A percentile compares a stretch with the other conserved stretches of the same genome.
These are phyloP conservation scores for Brachyhypopomus occidentalis DNA, from an alignment of 2,113 vertebrate species.

Conservation along the genomic window DNA sequence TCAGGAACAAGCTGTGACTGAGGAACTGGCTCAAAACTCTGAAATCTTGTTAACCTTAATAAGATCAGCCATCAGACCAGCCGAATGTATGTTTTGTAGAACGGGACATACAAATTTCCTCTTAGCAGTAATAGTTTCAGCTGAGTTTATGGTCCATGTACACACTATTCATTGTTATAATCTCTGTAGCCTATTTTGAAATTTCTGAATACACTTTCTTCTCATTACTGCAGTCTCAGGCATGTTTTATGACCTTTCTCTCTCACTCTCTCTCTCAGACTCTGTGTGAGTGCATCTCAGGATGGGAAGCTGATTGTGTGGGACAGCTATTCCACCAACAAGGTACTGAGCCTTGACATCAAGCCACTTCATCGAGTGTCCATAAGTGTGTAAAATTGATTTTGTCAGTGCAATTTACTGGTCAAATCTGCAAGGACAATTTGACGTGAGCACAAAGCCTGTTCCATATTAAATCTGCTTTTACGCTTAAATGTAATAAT, in stretches of 20 bases:
- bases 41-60: conserved; percentile 25
- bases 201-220: not conserved
- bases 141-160: no score
- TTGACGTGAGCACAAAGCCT: no score
- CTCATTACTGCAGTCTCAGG: not conserved
- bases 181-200: no score
- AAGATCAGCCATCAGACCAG: not conserved
- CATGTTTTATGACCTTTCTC: not conserved
- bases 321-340: conserved; percentile 95
- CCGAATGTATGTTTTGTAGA: no score
- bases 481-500: no score
- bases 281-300: conserved; percentile 96
- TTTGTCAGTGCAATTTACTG: conserved; percentile 16
- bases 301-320: conserved; percentile 97
- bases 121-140: no score
- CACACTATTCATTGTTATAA: no score
- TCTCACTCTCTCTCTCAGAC: conserved; percentile 66
- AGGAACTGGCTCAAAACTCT: conserved; percentile 41
- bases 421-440: not conserved
- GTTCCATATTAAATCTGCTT: no score
- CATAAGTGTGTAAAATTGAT: conserved; percentile 1
- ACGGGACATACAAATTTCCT: no score
- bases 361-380: conserved; percentile 6
- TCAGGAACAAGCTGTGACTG: conserved; percentile 6
- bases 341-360: conserved; percentile 73